phyloP scores from a whole-genome alignment of 1,140 invertebrate genomes.

The Euura lappo region DNA sequence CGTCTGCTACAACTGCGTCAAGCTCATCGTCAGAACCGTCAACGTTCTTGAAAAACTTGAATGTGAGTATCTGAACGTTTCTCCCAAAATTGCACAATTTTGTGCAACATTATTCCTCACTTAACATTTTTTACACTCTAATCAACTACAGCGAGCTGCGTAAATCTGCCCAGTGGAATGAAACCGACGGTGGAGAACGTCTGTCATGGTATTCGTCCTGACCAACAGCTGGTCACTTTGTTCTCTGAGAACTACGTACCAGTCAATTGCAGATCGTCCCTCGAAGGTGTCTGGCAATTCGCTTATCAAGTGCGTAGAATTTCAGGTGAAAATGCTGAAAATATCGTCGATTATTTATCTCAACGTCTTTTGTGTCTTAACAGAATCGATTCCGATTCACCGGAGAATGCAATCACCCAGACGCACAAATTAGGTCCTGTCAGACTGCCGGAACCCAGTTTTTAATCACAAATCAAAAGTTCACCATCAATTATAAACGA shows the following conservation, averaged over 20 bases:
- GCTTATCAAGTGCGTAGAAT: conserved; percentile 75
- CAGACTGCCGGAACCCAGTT: conserved; percentile 95
- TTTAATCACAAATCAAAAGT: conserved; percentile 96
- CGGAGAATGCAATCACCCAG: conserved; percentile 86
- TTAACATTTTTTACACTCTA: not conserved
- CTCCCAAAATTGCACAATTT: no score
- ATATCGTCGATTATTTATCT: no score
- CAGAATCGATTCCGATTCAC: conserved; percentile 87
- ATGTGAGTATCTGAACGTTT: conserved; percentile 60
- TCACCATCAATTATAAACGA: conserved; percentile 91
- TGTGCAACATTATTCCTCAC: not conserved
- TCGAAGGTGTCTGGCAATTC: conserved; percentile 96
- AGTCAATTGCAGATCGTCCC: conserved; percentile 89
- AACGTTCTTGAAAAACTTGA: conserved; percentile 92
- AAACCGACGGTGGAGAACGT: conserved; percentile 78
- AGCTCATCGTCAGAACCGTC: conserved; percentile 83
- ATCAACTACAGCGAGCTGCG: conserved; percentile 70
- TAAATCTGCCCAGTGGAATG: conserved; percentile 67
- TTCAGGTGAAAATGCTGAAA: not conserved
- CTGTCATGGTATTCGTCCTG: conserved; percentile 73
- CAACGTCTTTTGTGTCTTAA: not conserved
- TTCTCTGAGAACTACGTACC: conserved; percentile 91
- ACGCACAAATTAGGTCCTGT: conserved; percentile 91
- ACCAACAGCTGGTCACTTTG: conserved; percentile 84
- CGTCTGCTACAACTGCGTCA: conserved; percentile 85